These are phyloP conservation scores for Nothura maculosa DNA, from an alignment of 2,797 vertebrate genomes.

Conservation along the genomic window DNA sequence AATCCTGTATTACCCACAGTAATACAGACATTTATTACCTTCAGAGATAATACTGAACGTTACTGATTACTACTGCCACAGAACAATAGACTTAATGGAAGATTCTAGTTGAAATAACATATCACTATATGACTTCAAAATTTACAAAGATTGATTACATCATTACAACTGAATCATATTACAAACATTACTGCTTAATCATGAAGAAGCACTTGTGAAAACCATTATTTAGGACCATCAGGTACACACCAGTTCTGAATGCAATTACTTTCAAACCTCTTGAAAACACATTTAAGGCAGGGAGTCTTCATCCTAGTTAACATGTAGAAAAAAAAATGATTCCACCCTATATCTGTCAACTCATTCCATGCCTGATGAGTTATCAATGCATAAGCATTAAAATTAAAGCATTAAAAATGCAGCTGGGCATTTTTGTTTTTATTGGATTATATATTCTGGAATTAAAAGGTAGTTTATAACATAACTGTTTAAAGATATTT, in stretches of 20 bases:
- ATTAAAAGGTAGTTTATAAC: neutral
- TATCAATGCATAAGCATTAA: neutral
- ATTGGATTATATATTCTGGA: neutral
- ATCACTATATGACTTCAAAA: constrained; percentile 7
- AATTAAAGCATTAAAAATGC: too few species aligned
- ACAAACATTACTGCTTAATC: constrained; percentile 3
- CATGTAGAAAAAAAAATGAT: neutral
- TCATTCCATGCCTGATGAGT: neutral
- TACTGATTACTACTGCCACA: constrained; percentile 33
- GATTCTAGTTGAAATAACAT: constrained; percentile 32
- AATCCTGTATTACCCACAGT: neutral
- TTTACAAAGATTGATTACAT: constrained; percentile 21
- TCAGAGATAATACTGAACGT: neutral
- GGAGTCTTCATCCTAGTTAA: neutral
- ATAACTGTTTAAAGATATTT: neutral
- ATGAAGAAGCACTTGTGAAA: neutral
- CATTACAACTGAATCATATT: neutral
- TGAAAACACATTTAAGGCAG: neutral
- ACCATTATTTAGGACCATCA: fast-evolving
- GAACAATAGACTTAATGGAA: constrained; percentile 19
- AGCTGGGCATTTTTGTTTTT: neutral
- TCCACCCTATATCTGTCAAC: neutral
- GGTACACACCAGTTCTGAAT: neutral
- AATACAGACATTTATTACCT: neutral
- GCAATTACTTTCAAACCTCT: neutral